Base-by-base conservation (phyloP, 2,113 vertebrate genomes). In the Myotis yumanensis region DNA sequence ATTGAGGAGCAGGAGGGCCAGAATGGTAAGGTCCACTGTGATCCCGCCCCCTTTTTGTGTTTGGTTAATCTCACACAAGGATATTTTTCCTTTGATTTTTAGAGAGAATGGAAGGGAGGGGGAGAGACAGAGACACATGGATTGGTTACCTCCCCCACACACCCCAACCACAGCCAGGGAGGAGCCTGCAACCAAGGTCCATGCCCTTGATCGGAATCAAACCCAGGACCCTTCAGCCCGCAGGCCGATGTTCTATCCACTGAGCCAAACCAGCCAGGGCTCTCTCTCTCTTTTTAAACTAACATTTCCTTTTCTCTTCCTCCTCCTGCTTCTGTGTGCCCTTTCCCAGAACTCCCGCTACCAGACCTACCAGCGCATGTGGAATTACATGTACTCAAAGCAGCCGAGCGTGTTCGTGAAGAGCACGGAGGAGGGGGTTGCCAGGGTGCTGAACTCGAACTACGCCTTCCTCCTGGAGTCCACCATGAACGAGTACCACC, bases 351-450 rank as follows among this genome's bases (percentile, higher is more conserved):
- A 99, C 97, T 99, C 99, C 32, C 99, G 99, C 86, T 99, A 99
- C 97, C 99, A 99, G 98, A 99, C 99, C 1, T 99, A 99, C 98
- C 99, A 99, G 96, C 98, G 99, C 64, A 99, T 99, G 99, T 99
- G 99, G 99, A 99, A 99, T 97, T 99, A 99, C 98, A 99, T 99
- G 99, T 99, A 99, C 97, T 99, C 99, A 57, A 99, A 99, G 98
- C 99, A 99, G 98, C 99, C 99, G 1, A 99, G 99, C 0, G 99
- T 99, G 96, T 99, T 99, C 23, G 99, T 99, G 96, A 99, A 99
- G 98, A 99, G 99, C 98, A 99, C 99, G 0, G 99, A 99, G 98
- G 99, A 99, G 93, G 99, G 99, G 35, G 99, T 99, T 4, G 99
- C 99, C 1, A 98, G 99, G 0, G 99, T 99, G 96, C 98, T 99